Percentiles rank a stretch among this genome's conserved stretches.
Evolutionary conservation across 2,113 vertebrate species (phyloP).

Genomic region (Odocoileus hemionus): DNA sequence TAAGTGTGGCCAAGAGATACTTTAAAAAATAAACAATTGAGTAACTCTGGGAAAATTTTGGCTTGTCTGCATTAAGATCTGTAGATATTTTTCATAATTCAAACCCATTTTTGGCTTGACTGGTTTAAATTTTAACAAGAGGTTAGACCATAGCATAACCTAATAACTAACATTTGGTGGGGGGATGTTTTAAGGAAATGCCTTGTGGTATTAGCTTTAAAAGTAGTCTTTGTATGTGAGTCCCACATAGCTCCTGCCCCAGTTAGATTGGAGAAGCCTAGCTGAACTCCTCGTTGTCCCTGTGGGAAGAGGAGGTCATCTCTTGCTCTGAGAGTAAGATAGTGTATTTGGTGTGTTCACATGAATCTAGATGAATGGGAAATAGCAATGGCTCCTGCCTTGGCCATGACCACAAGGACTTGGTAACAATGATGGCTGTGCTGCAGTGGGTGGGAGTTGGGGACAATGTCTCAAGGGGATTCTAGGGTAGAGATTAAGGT

Average conservation of each 20-base stretch:
- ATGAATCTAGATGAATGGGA: neutral
- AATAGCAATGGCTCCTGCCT: neutral
- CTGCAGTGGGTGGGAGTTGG: neutral
- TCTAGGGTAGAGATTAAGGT: neutral
- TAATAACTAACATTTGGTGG: constrained; percentile 45
- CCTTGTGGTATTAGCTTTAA: constrained; percentile 4
- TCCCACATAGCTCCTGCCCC: neutral
- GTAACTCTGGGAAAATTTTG: constrained; percentile 69
- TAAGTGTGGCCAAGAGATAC: constrained; percentile 35
- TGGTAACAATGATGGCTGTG: neutral
- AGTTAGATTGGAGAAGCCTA: neutral
- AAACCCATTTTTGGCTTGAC: constrained; percentile 65
- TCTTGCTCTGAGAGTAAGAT: neutral
- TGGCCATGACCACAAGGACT: neutral
- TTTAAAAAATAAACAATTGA: constrained; percentile 39
- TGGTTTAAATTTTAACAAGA: constrained; percentile 59
- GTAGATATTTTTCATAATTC: constrained; percentile 54
- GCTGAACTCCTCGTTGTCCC: neutral
- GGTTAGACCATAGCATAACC: neutral
- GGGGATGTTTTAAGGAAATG: constrained; percentile 61
- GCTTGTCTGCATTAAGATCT: constrained; percentile 64
- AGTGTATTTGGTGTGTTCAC: neutral
- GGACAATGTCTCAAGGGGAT: neutral
- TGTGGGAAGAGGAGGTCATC: neutral
- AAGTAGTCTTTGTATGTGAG: constrained; percentile 45